Conservation (phyloP, 2,113 vertebrate genomes). For the Oryctolagus cuniculus region mOryCun1.1 NC_091448.1:28842501-28843000, state of each 20-base stretch:
- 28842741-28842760: neutral
- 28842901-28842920: neutral
- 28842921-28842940: constrained; percentile 49
- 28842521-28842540: neutral
- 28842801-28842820: rapidly evolving
- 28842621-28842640: neutral
- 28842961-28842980: constrained; percentile 53
- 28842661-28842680: neutral
- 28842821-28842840: neutral
- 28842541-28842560: neutral
- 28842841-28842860: neutral
- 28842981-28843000: constrained; percentile 54
- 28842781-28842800: neutral
- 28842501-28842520: neutral
- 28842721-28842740: neutral
- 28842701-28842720: neutral
- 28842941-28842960: constrained; percentile 61
- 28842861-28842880: neutral
- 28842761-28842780: neutral
- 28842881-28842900: neutral
- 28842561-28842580: neutral
- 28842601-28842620: constrained; percentile 47
- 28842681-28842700: constrained; percentile 25
- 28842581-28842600: constrained; percentile 2
- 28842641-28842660: neutral